Base-by-base conservation (phyloP, 2,797 vertebrate genomes). In the Helicolenus hilgendorfi region DNA sequence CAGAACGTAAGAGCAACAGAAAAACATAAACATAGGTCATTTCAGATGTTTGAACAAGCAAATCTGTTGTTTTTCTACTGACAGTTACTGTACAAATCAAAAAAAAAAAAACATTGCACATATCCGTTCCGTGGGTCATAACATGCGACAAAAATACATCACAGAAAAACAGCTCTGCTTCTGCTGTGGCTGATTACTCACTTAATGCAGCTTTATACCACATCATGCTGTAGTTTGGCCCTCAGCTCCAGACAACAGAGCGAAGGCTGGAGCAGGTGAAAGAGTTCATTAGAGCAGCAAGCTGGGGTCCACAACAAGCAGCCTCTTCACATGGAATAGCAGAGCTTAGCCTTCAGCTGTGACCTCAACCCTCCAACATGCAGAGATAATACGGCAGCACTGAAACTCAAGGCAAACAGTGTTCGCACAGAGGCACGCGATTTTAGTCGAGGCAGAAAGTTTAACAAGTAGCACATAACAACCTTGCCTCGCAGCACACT, bases 271-370 rank as follows among this genome's bases (percentile, higher is more conserved):
- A 81, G 80, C 89, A 93, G 93, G 95, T 95, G 94, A 95, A 86
- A 65, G 88, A 91, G 93, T 95, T 96, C 87, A 94, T 96, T 94
- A 90, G 77, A 92, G 87, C 36, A 58, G 93, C 84, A 92, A 89
- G 88, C 90, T 69, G 83, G 76, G 85, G 86, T 90, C 91, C 87
- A 79, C 90, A 91, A 91, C 89, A 86, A 94, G 91, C 83, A 81
- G 87, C 93, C 91, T 94, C 94, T 94, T 95, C 92, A 92, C 92
- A 85, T 84, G 69, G 93, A 94, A 93, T 73, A 89, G 77, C 85
- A 80, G 89, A 93, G 89, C 87, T 94, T 95, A 89, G 94, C 95
- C 94, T 93, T 90, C 93, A 95, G 95, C 94, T 91, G 92, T 92
- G 94, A 96, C 95, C 93, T 95, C 94, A 91, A 75, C 86, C 65